phyloP scores from a whole-genome alignment of 2,113 vertebrate species.

The Syrrhaptes paradoxus region DNA sequence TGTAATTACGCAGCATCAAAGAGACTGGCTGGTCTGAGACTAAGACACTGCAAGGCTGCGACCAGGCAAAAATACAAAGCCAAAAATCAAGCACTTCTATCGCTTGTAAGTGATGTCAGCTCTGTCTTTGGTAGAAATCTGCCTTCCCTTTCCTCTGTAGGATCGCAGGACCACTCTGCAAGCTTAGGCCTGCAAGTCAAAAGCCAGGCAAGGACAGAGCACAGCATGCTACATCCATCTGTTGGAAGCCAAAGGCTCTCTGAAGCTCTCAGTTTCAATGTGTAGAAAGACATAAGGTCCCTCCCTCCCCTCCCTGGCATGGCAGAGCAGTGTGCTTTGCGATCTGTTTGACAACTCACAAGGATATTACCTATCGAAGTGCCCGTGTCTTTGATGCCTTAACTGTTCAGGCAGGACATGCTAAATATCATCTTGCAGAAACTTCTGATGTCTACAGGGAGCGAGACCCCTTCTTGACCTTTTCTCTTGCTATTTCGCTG shows the following conservation, averaged over 20 bases:
- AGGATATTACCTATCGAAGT: conserved; percentile 41
- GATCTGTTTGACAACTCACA: background rate
- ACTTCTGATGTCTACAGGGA: conserved; percentile 67
- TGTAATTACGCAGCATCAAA: background rate
- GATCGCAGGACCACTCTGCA: background rate
- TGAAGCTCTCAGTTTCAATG: conserved; percentile 12
- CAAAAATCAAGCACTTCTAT: background rate
- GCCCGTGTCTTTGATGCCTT: conserved; percentile 26
- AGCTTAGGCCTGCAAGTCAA: conserved; percentile 16
- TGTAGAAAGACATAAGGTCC: background rate
- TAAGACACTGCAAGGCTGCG: background rate
- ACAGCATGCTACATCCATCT: conserved; percentile 56
- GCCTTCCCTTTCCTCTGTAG: background rate
- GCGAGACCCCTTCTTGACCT: conserved; percentile 58
- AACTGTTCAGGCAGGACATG: conserved; percentile 56
- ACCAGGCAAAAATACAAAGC: background rate
- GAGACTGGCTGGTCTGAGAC: background rate
- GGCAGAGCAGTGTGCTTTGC: background rate
- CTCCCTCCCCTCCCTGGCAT: conserved; percentile 9
- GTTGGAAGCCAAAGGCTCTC: conserved; percentile 18
- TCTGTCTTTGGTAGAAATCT: background rate
- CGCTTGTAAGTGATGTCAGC: background rate
- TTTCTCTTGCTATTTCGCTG: conserved; percentile 51
- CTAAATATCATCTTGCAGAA: conserved; percentile 66
- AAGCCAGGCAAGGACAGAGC: conserved; percentile 56